Evolutionary conservation across 1,140 invertebrate genomes (phyloP).

Genomic region (Drosophila insularis): DNA sequence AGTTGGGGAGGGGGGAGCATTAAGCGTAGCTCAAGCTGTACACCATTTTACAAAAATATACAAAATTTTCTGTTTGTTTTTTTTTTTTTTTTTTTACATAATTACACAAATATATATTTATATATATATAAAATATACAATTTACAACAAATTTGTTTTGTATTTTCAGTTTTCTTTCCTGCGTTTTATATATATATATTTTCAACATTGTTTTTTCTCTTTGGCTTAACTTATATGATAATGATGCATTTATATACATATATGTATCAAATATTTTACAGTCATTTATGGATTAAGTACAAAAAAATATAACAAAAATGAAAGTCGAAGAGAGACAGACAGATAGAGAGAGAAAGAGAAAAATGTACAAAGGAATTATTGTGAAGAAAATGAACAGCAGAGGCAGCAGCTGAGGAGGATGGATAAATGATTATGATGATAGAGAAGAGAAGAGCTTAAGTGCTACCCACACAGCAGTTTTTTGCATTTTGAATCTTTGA

Average conservation of each 20-base stretch:
- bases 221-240: conserved; percentile 78
- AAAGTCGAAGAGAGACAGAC: conserved; percentile 12
- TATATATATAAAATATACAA: conserved; percentile 48
- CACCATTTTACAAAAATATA: conserved; percentile 58
- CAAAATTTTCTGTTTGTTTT: conserved; percentile 10
- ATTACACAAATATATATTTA: conserved; percentile 30
- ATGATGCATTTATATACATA: conserved; percentile 49
- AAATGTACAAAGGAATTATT: conserved; percentile 4
- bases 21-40: conserved; percentile 67
- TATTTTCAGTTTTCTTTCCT: conserved; percentile 73
- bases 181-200: conserved; percentile 43
- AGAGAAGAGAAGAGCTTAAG: conserved; percentile 37
- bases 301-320: conserved; percentile 53
- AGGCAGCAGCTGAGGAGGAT: not conserved
- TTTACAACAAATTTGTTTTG: conserved; percentile 35
- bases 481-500: conserved; percentile 53
- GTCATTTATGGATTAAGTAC: conserved; percentile 72
- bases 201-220: conserved; percentile 69
- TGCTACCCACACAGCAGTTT: conserved; percentile 61
- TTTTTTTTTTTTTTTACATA: conserved; percentile 15
- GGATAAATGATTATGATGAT: not conserved
- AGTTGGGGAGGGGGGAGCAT: conserved; percentile 22
- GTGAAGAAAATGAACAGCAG: conserved; percentile 17
- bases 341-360: not conserved
- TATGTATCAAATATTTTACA: conserved; percentile 73